Percentiles rank a stretch among this genome's conserved stretches.
These are phyloP conservation scores for Drosophila barbarae DNA, from an alignment of 2,888 invertebrate genomes.

Conservation along the genomic window DNA sequence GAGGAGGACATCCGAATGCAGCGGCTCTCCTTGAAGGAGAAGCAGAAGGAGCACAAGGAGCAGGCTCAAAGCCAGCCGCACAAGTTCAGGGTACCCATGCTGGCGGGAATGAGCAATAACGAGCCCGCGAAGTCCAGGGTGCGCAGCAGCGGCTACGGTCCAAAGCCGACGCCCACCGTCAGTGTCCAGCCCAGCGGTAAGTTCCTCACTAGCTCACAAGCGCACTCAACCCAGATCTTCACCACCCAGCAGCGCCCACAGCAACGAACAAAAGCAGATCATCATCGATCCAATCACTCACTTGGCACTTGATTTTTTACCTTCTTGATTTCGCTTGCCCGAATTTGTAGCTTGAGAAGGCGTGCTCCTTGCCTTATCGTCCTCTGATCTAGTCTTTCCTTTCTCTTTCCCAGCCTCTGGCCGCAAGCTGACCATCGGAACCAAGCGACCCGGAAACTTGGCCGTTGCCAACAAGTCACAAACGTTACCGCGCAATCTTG, in stretches of 20 bases:
- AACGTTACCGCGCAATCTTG: slow-evolving; percentile 92
- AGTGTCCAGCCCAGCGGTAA: slow-evolving; percentile 52
- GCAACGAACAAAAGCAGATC: slow-evolving; percentile 30
- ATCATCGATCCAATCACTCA: slow-evolving; percentile 25
- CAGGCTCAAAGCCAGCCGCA: slow-evolving; percentile 18
- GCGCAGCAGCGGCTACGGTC: slow-evolving; percentile 66
- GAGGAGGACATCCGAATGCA: slow-evolving; percentile 77
- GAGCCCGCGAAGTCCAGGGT: slow-evolving; percentile 39
- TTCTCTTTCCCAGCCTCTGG: slow-evolving; percentile 84
- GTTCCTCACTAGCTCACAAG: slow-evolving; percentile 35
- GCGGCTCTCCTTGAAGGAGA: slow-evolving; percentile 65
- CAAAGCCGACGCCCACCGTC: slow-evolving; percentile 23
- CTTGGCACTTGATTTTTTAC: slow-evolving; percentile 25
- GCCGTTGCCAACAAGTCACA: slow-evolving; percentile 89
- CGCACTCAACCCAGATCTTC: slow-evolving; percentile 42
- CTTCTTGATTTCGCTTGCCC: slow-evolving; percentile 24
- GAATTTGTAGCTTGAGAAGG: slow-evolving; percentile 22
- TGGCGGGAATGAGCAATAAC: slow-evolving; percentile 42
- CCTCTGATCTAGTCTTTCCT: not conserved
- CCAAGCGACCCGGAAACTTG: slow-evolving; percentile 84
- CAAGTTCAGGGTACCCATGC: slow-evolving; percentile 58
- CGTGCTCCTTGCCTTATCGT: not conserved
- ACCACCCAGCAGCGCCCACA: slow-evolving; percentile 33
- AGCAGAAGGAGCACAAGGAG: slow-evolving; percentile 35
- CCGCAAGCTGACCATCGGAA: slow-evolving; percentile 88